These are phyloP conservation scores for Phoenicopterus ruber DNA, from an alignment of 2,113 vertebrate genomes.

Conservation along the genomic window DNA sequence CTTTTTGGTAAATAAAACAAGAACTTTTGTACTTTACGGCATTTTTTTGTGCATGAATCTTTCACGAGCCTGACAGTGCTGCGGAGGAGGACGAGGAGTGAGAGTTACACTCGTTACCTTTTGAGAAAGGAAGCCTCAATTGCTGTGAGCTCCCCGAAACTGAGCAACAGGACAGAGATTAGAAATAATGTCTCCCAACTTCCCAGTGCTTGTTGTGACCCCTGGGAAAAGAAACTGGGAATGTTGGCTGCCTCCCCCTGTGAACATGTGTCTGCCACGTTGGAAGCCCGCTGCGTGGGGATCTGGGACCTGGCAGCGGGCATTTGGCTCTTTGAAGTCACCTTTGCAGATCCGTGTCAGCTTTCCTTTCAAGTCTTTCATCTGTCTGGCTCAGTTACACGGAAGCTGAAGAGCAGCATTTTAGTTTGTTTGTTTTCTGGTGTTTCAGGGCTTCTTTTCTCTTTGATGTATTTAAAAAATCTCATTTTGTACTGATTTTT, in stretches of 20 bases:
- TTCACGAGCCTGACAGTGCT: background rate
- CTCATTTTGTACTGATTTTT: background rate
- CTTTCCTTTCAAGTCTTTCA: background rate
- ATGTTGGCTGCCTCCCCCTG: background rate
- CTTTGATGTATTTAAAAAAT: background rate
- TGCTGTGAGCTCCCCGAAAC: background rate
- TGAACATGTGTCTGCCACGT: background rate
- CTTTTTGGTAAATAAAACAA: background rate
- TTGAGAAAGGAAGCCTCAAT: background rate
- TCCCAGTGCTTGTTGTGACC: background rate
- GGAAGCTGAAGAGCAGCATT: background rate
- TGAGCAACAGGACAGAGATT: too few species aligned
- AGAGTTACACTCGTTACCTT: fast-evolving
- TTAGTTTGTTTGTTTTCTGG: background rate
- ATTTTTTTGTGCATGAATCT: background rate
- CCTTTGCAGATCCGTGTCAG: background rate
- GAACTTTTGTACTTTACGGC: fast-evolving
- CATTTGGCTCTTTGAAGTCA: background rate
- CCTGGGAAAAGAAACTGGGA: background rate
- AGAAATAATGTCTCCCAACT: background rate
- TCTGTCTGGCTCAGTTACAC: background rate
- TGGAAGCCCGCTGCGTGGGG: background rate
- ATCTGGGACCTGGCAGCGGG: background rate
- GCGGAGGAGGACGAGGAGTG: background rate
- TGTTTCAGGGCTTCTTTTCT: background rate